Percentiles rank a stretch among this genome's conserved stretches.
phyloP scores from a whole-genome alignment of 2,113 vertebrate genomes.

The Nettapus auritus region DNA sequence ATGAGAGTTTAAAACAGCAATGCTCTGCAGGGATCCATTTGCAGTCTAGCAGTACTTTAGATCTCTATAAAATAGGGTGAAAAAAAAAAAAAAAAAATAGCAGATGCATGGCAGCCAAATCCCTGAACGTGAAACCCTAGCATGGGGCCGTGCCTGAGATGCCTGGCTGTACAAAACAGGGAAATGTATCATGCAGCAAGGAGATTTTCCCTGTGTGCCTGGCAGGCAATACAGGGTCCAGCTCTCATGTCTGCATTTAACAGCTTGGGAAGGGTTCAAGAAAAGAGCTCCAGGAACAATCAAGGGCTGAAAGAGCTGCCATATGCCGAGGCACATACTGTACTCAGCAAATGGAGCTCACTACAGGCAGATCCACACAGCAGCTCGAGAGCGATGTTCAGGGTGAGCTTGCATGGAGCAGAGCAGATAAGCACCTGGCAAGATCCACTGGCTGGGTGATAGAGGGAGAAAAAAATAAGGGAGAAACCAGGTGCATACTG shows the following conservation, averaged over 20 bases:
- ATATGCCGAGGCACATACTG: neutral
- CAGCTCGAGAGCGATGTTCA: rapidly evolving
- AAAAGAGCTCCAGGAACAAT: neutral
- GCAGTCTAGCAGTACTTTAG: neutral
- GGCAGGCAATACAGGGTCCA: neutral
- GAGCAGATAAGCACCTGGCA: neutral
- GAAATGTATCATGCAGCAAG: neutral
- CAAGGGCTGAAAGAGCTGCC: neutral
- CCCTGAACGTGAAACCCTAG: neutral
- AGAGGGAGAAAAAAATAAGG: neutral
- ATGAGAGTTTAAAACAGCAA: neutral
- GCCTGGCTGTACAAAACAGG: neutral
- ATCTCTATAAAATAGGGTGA: neutral
- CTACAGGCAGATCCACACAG: neutral
- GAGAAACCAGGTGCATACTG: neutral
- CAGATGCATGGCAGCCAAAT: neutral
- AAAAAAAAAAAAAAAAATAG: neutral
- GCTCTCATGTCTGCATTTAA: neutral
- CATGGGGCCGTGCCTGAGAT: rapidly evolving
- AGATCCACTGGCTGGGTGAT: neutral
- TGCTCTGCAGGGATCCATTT: neutral
- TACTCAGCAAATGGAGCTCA: neutral
- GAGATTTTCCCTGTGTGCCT: neutral
- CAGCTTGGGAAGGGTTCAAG: neutral
- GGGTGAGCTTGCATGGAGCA: neutral